A percentile compares a stretch with the other conserved stretches of the same genome.
Conservation (phyloP, 2,888 invertebrate species). For the Lasioglossum villosulum region DNA sequence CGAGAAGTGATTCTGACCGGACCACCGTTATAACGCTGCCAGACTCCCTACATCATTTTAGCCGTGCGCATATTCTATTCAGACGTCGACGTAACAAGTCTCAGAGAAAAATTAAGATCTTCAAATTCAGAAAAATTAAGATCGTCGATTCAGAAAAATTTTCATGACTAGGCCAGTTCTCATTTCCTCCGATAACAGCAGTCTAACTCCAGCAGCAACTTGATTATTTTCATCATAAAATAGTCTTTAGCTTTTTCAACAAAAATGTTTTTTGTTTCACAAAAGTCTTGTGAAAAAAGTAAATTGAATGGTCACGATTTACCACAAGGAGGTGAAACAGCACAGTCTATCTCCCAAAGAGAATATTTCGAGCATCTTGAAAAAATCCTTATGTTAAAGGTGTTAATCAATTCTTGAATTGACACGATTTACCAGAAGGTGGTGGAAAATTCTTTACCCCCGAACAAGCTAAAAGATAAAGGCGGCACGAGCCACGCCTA, state of each 20-base stretch:
- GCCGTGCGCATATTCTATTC: not conserved
- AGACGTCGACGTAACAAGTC: not conserved
- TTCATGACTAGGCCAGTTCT: not conserved
- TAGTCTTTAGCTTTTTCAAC: not conserved
- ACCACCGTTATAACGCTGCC: not conserved
- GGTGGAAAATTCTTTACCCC: not conserved
- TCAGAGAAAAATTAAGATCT: not conserved
- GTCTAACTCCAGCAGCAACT: not conserved
- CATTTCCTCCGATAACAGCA: too few relatives aligned
- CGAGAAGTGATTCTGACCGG: constrained; percentile 1
- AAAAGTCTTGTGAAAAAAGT: not conserved
- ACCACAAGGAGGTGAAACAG: not conserved
- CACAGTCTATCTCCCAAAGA: not conserved
- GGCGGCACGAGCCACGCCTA: constrained; percentile 24
- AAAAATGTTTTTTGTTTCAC: not conserved
- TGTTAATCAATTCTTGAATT: not conserved
- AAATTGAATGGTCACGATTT: not conserved
- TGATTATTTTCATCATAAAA: not conserved
- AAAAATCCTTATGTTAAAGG: not conserved
- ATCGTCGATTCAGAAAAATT: not conserved
- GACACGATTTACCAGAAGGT: not conserved
- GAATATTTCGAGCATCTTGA: not conserved
- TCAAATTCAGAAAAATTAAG: not conserved
- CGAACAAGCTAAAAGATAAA: constrained; percentile 42
- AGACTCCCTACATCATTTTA: not conserved